Evolutionary conservation across 2,113 vertebrate genomes (phyloP), one percentile per base, ranked within the genome.

Genomic region (Chionodraco myersi): DNA sequence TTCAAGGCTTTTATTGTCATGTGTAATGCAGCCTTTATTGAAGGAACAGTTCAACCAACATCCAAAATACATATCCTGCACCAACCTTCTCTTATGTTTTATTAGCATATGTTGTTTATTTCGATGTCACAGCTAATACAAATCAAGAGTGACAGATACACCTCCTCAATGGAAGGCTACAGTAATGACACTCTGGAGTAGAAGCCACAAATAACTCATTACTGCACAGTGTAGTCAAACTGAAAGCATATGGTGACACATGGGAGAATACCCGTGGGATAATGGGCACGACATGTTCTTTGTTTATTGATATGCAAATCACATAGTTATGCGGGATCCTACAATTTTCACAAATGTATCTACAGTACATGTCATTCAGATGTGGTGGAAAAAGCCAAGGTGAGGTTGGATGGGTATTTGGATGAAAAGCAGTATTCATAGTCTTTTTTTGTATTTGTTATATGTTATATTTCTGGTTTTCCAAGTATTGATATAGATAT

Each of bases 261-360:
- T 15, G 34, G 30, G 45, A 23, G 56, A 36, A 23, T 1, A 71
- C 15, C 36, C 52, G 36, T 47, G 18, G 56, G n/a, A n/a, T 44
- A 78, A 82, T 59, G 6, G 47, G 56, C 49, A 57, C 36, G 48
- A 48, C 67, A 73, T 73, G 68, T 45, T 57, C 21, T 71, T 52
- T 76, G 52, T 52, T 70, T 70, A 15, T 64, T 52, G 14, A 70
- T 63, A 4, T 14, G 21, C 0, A 8, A 56, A 53, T 13, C 52
- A 64, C 49, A 74, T 9, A 11, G 34, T 47, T 10, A 47, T 12
- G 49, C 26, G n/a, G 51, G n/a, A 58, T 34, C 53, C 52, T 51
- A 45, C 41, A 53, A 36, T 26, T 52, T 34, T 12, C 9, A 63
- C 44, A 66, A 26, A 54, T 30, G 58, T 30, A 23, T 15, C 16